Evolutionary conservation across 2,888 invertebrate species (phyloP).

Genomic region (Drosophila paranaensis): DNA sequence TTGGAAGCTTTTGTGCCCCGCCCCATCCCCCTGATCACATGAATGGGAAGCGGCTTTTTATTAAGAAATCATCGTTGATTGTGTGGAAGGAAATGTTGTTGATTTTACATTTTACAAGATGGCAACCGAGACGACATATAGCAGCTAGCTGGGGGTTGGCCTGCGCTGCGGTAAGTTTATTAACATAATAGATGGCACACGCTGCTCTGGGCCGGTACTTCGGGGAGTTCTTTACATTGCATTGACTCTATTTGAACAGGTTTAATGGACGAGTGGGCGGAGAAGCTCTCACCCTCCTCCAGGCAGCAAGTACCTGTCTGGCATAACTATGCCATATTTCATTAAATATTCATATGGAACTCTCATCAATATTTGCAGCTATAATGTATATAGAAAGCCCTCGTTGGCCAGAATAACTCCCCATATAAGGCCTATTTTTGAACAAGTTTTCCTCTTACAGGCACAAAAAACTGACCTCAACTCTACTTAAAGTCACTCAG

Average conservation of each 20-base stretch:
- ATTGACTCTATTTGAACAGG: slow-evolving; percentile 51
- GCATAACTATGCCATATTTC: slow-evolving; percentile 11
- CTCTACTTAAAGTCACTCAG: slow-evolving; percentile 34
- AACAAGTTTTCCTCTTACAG: neutral
- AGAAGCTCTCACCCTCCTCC: neutral
- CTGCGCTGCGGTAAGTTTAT: slow-evolving; percentile 64
- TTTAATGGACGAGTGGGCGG: slow-evolving; percentile 37
- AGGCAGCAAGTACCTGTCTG: slow-evolving; percentile 25
- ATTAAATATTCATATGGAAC: slow-evolving; percentile 37
- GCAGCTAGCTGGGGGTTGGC: slow-evolving; percentile 40
- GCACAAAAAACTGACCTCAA: slow-evolving; percentile 8
- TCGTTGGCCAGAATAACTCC: no score
- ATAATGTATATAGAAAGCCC: slow-evolving; percentile 17
- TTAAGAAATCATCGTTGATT: slow-evolving; percentile 80
- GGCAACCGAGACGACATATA: slow-evolving; percentile 37
- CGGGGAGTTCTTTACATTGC: slow-evolving; percentile 55
- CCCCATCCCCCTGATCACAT: no score
- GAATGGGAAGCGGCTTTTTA: slow-evolving; percentile 57
- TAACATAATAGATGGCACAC: slow-evolving; percentile 71
- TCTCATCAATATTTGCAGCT: slow-evolving; percentile 39
- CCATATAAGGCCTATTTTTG: neutral
- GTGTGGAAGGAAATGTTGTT: slow-evolving; percentile 79
- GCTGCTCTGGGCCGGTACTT: slow-evolving; percentile 43
- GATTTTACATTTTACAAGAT: slow-evolving; percentile 72
- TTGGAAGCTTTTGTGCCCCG: slow-evolving; percentile 37